Evolutionary conservation across 2,888 invertebrate species (phyloP), one percentile per base, ranked within the genome.

Genomic region (Pegoplata infirma): DNA sequence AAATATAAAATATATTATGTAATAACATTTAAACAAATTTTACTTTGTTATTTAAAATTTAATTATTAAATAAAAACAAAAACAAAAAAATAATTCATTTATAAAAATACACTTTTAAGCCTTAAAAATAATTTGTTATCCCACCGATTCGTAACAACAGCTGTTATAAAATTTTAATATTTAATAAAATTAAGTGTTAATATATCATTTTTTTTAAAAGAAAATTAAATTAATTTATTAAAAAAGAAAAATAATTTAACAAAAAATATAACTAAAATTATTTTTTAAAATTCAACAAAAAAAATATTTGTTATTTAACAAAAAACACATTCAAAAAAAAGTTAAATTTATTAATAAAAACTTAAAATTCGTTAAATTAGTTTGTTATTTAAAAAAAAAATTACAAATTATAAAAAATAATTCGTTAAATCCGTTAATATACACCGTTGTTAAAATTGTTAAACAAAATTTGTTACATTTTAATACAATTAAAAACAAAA

Each of bases 131-230:
- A 63, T 63, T 72, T 63, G 53, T 72, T 72, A 72, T 55, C 71
- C 71, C 71, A 72, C 71, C 71, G 71, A 72, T 63, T 72, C 55
- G 71, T 61, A 72, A 72, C 71, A 63, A 55, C 71, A 72, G 71
- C 71, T 72, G 71, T 72, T 63, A 72, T 63, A 71, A 63, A 19
- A 32, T 63, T 61, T 61, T 55, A 71, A 32, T 53, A 72, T 61
- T 69, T 55, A 72, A 63, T 63, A 55, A 72, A 72, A 32, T 72
- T 53, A 71, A 71, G 49, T 23, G 49, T 49, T 49, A 61, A 53
- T 53, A 61, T 61, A 72, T 72, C 71, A 72, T 72, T 72, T 63
- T 63, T 61, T 40, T 16, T 44, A n/a, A 10, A 32, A 28, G 6
- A 6, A n/a, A n/a, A n/a, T n/a, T n/a, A n/a, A n/a, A n/a, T n/a